A percentile compares a stretch with the other conserved stretches of the same genome.
Conservation (phyloP, 1,140 invertebrate species). For the Aphidius ervi region DNA sequence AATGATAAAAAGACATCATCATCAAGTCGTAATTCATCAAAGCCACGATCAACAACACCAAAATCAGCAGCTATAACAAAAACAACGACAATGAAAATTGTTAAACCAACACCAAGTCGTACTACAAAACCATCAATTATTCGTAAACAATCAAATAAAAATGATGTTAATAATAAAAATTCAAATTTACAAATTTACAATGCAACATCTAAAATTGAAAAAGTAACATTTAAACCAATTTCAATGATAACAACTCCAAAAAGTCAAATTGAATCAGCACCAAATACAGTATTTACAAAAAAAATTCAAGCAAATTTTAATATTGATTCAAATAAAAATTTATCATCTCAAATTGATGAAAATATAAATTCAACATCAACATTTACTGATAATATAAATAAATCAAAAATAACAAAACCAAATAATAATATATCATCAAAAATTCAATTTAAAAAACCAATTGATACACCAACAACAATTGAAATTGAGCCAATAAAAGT, state of each 20-base stretch:
- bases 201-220: conserved; percentile 45
- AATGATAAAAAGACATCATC: too few relatives aligned
- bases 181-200: conserved; percentile 24
- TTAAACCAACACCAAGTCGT: conserved; percentile 26
- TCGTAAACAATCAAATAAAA: conserved; percentile 33
- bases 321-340: conserved; percentile 21
- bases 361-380: background rate
- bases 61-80: conserved; percentile 23
- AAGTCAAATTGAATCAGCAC: conserved; percentile 25
- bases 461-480: conserved; percentile 34
- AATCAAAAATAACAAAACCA: conserved; percentile 23
- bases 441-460: conserved; percentile 39
- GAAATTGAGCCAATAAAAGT: conserved; percentile 41
- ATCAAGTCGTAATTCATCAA: conserved; percentile 36
- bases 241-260: conserved; percentile 33
- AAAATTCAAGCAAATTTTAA: conserved; percentile 45
- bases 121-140: conserved; percentile 32
- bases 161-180: conserved; percentile 14
- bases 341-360: conserved; percentile 2
- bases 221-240: conserved; percentile 45
- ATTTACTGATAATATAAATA: background rate
- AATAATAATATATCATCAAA: conserved; percentile 33
- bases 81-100: conserved; percentile 48
- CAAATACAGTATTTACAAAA: conserved; percentile 40
- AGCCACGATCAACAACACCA: conserved; percentile 38